Evolutionary conservation across 2,888 invertebrate genomes (phyloP).

Genomic region (Melanostoma scalare): DNA sequence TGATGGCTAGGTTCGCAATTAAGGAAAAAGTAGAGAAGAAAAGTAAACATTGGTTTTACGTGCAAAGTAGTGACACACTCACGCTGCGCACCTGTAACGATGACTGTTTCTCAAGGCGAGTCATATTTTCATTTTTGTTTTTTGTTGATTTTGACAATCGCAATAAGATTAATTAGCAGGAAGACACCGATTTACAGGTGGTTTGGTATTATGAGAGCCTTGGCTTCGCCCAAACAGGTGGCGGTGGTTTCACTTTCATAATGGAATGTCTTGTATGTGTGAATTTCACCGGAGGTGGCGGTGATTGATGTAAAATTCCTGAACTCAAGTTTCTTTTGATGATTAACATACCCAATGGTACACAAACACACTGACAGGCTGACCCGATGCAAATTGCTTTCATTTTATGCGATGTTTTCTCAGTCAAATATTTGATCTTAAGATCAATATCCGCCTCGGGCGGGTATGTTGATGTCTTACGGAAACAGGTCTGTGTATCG

Average conservation of each 20-base stretch:
- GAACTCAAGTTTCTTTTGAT: conserved; percentile 33
- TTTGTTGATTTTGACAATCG: conserved; percentile 46
- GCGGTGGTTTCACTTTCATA: conserved; percentile 65
- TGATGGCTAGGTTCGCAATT: conserved; percentile 53
- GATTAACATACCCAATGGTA: neutral
- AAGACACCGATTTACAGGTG: conserved; percentile 52
- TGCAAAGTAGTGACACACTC: conserved; percentile 21
- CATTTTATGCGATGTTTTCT: conserved; percentile 5
- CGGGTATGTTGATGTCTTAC: too few relatives aligned
- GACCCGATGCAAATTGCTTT: conserved; percentile 47
- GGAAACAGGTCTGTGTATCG: too few relatives aligned
- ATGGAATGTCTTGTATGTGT: conserved; percentile 28
- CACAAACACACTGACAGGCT: conserved; percentile 36
- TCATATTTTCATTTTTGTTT: neutral
- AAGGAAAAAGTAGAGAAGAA: conserved; percentile 25
- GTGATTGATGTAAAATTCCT: conserved; percentile 13
- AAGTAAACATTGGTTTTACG: conserved; percentile 23
- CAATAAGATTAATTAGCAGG: conserved; percentile 63
- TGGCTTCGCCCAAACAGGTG: neutral
- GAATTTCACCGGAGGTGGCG: conserved; percentile 25
- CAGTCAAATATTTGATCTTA: too few relatives aligned
- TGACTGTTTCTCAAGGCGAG: conserved; percentile 6
- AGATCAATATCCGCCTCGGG: too few relatives aligned
- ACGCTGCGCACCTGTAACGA: conserved; percentile 27
- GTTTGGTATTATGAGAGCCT: conserved; percentile 15